Evolutionary conservation across 2,797 vertebrate genomes (phyloP), one percentile per base, ranked within the genome.

Genomic region (Phrynocephalus vlangalii): DNA sequence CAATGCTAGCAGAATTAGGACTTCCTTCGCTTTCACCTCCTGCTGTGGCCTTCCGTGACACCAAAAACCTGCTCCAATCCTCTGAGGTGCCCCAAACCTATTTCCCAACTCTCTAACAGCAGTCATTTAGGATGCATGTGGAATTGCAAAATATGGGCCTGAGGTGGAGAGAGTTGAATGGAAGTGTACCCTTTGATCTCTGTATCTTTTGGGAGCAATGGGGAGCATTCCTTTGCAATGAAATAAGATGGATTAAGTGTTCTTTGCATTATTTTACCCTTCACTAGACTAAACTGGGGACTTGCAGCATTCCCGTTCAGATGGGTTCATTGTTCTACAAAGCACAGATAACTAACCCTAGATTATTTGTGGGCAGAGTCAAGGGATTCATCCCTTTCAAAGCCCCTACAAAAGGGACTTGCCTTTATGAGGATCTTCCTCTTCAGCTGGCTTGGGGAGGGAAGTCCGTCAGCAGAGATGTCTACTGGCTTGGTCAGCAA

Each of bases 371-470:
- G 28, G 77, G 38, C 44, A 72, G 44, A 18, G 13, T 38, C 30
- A 26, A 11, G 18, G 18, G 15, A n/a, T 15, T 38, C 38, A 44
- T 44, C 38, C 38, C 38, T 44, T 5, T 73, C 26, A 52, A 71
- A 33, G 79, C 30, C 26, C 44, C 10, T 24, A 33, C 20, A 18
- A 48, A 90, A 28, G 5, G 10, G 4, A 56, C 15, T 92, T 93
- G 99, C 99, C 98, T 99, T 99, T 93, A 99, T 99, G 56, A 99
- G 98, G 92, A 99, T 99, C 96, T 99, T 99, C 90, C 97, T 98
- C 95, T 98, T 99, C 73, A 99, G 98, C 95, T 99, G 99, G 96
- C 97, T 98, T 88, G 99, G 99, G 1, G 99, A 99, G 4, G 99
- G 99, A 28, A 99, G 97, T n/a, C 98, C 98, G 0, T 99, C 99